A percentile compares a stretch with the other conserved stretches of the same genome.
Conservation (phyloP, 2,888 invertebrate genomes). For the Slavum lentiscoides region DNA sequence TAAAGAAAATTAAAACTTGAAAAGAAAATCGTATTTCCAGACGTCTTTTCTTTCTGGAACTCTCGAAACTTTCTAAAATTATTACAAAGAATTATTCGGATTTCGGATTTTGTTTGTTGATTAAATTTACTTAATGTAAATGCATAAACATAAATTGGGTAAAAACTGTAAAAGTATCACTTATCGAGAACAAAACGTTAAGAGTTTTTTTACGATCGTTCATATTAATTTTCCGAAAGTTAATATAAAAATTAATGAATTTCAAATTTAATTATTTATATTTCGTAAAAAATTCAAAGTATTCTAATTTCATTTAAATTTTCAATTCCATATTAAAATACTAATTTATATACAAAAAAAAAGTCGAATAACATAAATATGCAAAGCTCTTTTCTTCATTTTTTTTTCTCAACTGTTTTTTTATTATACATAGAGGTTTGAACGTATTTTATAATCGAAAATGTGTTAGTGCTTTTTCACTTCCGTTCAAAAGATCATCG, state of each 20-base stretch:
- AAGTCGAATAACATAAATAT: too few relatives aligned
- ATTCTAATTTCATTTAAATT: not conserved
- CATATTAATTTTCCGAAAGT: not conserved
- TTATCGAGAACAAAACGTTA: not conserved
- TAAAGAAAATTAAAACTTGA: conserved; percentile 34
- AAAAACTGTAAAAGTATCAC: not conserved
- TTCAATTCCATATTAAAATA: not conserved
- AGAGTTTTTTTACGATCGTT: not conserved
- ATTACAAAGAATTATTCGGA: conserved; percentile 17
- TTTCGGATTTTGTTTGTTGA: conserved; percentile 17
- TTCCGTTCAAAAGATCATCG: too few relatives aligned
- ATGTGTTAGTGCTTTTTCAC: too few relatives aligned
- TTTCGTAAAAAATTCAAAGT: not conserved
- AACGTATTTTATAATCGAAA: too few relatives aligned
- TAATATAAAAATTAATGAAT: not conserved
- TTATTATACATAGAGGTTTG: too few relatives aligned
- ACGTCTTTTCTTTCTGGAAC: not conserved
- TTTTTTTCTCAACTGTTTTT: too few relatives aligned
- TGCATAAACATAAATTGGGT: conserved; percentile 16
- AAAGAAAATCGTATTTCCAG: conserved; percentile 30
- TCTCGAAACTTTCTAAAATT: conserved; percentile 34
- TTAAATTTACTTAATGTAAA: conserved; percentile 21
- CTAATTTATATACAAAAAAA: not conserved
- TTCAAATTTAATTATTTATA: not conserved
- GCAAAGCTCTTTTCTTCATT: too few relatives aligned